phyloP scores from a whole-genome alignment of 92 coral and sea anemone genomes.

The Zoanthus sansibaricus region DNA sequence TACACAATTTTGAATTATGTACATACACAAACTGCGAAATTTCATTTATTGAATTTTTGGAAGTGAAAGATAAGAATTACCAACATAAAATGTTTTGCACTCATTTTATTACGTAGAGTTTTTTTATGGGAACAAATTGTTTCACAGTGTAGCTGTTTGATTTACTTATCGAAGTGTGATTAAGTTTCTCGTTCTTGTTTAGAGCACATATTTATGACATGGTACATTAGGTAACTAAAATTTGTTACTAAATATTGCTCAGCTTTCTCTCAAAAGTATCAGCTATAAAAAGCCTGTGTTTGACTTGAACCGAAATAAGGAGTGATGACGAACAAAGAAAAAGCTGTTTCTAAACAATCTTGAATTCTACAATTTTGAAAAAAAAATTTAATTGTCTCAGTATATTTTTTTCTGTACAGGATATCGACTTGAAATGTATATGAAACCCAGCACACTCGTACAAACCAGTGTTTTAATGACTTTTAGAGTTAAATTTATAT shows the following conservation, averaged over 20 bases:
- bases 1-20: constrained; percentile 17
- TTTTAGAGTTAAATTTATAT: constrained; percentile 6
- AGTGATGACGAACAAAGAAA: background rate
- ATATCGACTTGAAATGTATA: background rate
- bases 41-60: constrained; percentile 42
- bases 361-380: background rate
- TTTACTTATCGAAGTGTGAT: background rate
- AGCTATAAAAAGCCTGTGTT: background rate
- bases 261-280: background rate
- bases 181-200: background rate
- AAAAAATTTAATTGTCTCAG: background rate
- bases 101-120: background rate
- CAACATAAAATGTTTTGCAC: background rate
- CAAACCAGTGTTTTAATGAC: constrained; percentile 20
- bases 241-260: background rate
- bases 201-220: background rate
- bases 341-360: background rate
- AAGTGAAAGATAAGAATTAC: background rate
- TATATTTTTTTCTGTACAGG: background rate
- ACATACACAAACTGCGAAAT: constrained; percentile 28
- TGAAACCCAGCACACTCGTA: background rate
- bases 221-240: background rate
- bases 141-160: background rate
- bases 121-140: background rate
- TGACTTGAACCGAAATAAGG: background rate